Evolutionary conservation across 2,797 vertebrate genomes (phyloP).

Genomic region (Coregonus sp.): DNA sequence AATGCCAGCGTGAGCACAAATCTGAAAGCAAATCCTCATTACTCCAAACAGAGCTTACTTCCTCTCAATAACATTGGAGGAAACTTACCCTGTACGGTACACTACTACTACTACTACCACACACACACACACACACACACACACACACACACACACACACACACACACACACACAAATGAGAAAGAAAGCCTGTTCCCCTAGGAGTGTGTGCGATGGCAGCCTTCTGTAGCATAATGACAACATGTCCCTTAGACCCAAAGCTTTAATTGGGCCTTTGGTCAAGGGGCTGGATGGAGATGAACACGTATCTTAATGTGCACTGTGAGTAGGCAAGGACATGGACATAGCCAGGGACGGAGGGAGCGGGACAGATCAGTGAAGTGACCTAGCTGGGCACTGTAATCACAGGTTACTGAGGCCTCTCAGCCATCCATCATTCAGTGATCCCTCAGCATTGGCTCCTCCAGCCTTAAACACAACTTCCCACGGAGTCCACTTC

Average conservation of each 20-base stretch:
- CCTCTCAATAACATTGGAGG: constrained; percentile 11
- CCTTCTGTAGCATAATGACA: not conserved
- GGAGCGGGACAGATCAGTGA: not conserved
- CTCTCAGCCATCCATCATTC: not conserved
- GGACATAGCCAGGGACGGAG: not conserved
- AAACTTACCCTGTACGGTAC: not conserved
- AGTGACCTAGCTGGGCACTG: not conserved
- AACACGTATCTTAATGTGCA: not conserved
- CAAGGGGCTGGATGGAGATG: not conserved
- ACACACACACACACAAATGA: not conserved
- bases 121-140: no score
- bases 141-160: no score
- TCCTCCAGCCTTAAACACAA: not conserved
- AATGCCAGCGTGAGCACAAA: not conserved
- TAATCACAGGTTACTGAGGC: not conserved
- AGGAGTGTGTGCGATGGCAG: not conserved
- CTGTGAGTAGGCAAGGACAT: not conserved
- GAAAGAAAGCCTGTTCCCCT: not conserved
- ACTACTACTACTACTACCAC: not conserved
- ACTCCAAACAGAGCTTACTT: constrained; percentile 11
- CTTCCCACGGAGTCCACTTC: not conserved
- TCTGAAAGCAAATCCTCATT: constrained; percentile 7
- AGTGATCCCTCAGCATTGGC: not conserved
- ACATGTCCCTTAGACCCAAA: not conserved
- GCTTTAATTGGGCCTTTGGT: constrained; percentile 10